These are phyloP conservation scores for Mesaphorura yosii DNA, from an alignment of 1,140 invertebrate genomes.

Conservation along the genomic window DNA sequence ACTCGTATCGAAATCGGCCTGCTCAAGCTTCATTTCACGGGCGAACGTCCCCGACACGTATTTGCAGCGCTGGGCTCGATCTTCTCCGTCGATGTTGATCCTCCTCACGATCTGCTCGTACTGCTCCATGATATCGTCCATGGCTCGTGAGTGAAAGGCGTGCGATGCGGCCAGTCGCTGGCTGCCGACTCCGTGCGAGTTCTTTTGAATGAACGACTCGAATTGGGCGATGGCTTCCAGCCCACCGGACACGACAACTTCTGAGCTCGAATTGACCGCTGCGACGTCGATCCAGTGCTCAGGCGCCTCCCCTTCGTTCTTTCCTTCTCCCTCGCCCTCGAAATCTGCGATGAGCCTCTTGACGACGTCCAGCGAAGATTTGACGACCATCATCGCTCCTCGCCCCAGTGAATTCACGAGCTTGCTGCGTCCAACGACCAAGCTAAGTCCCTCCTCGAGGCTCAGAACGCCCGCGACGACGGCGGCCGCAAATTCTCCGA, in stretches of 20 bases:
- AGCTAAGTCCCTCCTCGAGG: constrained; percentile 12
- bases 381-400: constrained; percentile 21
- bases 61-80: neutral
- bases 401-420: constrained; percentile 8
- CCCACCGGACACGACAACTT: constrained; percentile 14
- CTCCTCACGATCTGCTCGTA: constrained; percentile 6
- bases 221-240: neutral
- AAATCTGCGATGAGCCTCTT: constrained; percentile 8
- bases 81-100: neutral
- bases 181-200: constrained; percentile 1
- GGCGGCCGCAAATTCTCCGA: constrained; percentile 22
- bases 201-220: neutral
- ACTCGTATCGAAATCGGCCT: constrained; percentile 1
- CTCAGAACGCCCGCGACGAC: constrained; percentile 12
- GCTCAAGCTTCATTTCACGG: neutral
- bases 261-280: constrained; percentile 10
- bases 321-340: constrained; percentile 3
- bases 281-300: constrained; percentile 12
- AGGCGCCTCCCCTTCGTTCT: too few relatives aligned
- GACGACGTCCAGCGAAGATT: neutral
- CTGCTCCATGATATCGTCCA: constrained; percentile 14
- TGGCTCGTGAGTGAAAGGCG: constrained; percentile 16
- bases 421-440: constrained; percentile 12
- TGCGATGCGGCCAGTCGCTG: constrained; percentile 1
- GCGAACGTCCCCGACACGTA: constrained; percentile 11